Base-by-base conservation (phyloP, 2,888 invertebrate genomes). In the Papilio protenor region DNA sequence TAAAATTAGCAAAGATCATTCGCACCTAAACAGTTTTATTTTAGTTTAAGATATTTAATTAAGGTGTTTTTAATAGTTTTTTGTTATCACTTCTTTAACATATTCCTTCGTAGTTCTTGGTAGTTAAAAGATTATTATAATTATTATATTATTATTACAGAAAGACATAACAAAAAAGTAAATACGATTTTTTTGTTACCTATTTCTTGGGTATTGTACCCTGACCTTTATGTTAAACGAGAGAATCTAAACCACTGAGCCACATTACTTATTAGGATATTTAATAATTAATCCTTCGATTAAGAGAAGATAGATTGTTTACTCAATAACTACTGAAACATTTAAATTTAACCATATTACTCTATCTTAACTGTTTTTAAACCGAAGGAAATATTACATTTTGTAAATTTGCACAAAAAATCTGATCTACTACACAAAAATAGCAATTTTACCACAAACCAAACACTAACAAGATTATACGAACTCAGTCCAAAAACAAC, bases 361-460 rank as follows among this genome's bases (percentile, higher is more conserved):
- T 55, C 55, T 18, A 10, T n/a, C 21, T n/a, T 55, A n/a, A 55
- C n/a, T 8, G 2, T 21, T 23, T 59, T 59, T 3, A 59, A 23
- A 59, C 0, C 2, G 8, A 23, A 59, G 23, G 3, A 6, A 59
- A 59, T 23, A 4, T 16, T 27, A 11, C 16, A 12, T 61, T 27
- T 14, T 61, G 4, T 61, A 10, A n/a, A 27, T 40, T 61, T 4
- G 2, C 23, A 61, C 14, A n/a, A 64, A 66, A 40, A 40, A 11
- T 10, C n/a, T 40, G 66, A 40, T 66, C n/a, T 40, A 18, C n/a
- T 18, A n/a, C 3, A 45, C 21, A 45, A n/a, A 69, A 40, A 45
- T 69, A 66, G 10, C 33, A 66, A 66, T 69, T 69, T 69, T 21
- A 69, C 66, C 45, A 45, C 45, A 69, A 69, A n/a, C 40, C 10